Evolutionary conservation across 1,140 invertebrate species (phyloP).

Genomic region (Epicauta chinensis): DNA sequence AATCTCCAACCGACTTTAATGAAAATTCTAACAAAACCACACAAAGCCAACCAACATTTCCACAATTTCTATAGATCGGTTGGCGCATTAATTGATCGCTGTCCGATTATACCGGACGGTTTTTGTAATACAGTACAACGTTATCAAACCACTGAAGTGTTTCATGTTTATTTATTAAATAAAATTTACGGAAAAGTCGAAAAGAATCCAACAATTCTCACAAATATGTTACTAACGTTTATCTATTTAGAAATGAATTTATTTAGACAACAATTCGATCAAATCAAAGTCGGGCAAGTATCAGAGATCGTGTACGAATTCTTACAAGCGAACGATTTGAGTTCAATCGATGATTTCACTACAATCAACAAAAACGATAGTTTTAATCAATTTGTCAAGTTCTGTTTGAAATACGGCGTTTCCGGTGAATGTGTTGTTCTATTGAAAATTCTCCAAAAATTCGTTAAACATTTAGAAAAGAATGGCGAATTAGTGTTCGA

Average conservation of each 20-base stretch:
- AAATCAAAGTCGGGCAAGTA: slow-evolving; percentile 35
- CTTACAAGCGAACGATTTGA: slow-evolving; percentile 30
- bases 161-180: slow-evolving; percentile 49
- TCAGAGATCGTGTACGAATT: slow-evolving; percentile 41
- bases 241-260: slow-evolving; percentile 41
- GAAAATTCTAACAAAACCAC: slow-evolving; percentile 56
- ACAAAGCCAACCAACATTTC: slow-evolving; percentile 57
- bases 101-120: slow-evolving; percentile 52
- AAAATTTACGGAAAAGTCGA: slow-evolving; percentile 48
- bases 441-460: slow-evolving; percentile 48
- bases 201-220: slow-evolving; percentile 17
- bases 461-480: slow-evolving; percentile 51
- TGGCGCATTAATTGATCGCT: slow-evolving; percentile 44
- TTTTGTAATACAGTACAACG: slow-evolving; percentile 51
- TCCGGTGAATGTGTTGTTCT: slow-evolving; percentile 46
- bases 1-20: slow-evolving; percentile 51
- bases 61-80: slow-evolving; percentile 47
- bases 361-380: slow-evolving; percentile 48
- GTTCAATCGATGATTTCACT: slow-evolving; percentile 42
- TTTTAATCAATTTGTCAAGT: slow-evolving; percentile 61
- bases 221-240: slow-evolving; percentile 31
- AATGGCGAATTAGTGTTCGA: slow-evolving; percentile 57
- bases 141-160: slow-evolving; percentile 51
- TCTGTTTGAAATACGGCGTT: slow-evolving; percentile 57
- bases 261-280: slow-evolving; percentile 35